Evolutionary conservation across 2,888 invertebrate species (phyloP).

Genomic region (Pinctada fucata): DNA sequence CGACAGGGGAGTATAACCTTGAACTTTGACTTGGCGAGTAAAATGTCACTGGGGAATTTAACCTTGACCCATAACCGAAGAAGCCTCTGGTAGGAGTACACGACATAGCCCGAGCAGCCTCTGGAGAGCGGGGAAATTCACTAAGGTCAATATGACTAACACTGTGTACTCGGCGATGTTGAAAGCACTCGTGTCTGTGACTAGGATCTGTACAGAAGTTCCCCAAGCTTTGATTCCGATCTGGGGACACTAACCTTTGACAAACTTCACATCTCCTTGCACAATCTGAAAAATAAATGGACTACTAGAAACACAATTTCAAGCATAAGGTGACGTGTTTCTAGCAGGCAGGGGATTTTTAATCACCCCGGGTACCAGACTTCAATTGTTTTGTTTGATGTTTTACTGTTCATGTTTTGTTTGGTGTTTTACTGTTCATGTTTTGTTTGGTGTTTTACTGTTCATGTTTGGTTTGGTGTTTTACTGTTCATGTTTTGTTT

Average conservation of each 20-base stretch:
- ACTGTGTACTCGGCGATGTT: conserved; percentile 70
- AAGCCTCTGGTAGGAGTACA: conserved; percentile 56
- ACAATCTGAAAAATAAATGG: conserved; percentile 17
- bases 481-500: too few species aligned
- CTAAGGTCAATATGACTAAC: conserved; percentile 65
- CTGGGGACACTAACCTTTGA: conserved; percentile 25
- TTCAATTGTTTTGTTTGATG: too few species aligned
- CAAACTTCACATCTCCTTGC: conserved; percentile 35
- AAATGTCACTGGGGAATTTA: conserved; percentile 54
- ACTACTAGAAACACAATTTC: background rate
- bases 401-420: too few species aligned
- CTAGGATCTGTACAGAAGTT: conserved; percentile 46
- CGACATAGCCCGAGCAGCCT: conserved; percentile 57
- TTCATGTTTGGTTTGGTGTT: too few species aligned
- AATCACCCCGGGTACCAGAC: too few species aligned
- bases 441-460: too few species aligned
- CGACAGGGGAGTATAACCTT: conserved; percentile 56
- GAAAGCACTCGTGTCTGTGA: conserved; percentile 57
- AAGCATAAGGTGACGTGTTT: too few species aligned
- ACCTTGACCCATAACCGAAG: conserved; percentile 40
- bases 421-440: too few species aligned
- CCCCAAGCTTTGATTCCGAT: conserved; percentile 26
- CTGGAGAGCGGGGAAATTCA: conserved; percentile 54
- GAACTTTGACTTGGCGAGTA: conserved; percentile 40
- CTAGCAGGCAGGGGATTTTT: too few species aligned